These are phyloP conservation scores for Agonum fuliginosum DNA, from an alignment of 2,888 invertebrate species.

Conservation along the genomic window DNA sequence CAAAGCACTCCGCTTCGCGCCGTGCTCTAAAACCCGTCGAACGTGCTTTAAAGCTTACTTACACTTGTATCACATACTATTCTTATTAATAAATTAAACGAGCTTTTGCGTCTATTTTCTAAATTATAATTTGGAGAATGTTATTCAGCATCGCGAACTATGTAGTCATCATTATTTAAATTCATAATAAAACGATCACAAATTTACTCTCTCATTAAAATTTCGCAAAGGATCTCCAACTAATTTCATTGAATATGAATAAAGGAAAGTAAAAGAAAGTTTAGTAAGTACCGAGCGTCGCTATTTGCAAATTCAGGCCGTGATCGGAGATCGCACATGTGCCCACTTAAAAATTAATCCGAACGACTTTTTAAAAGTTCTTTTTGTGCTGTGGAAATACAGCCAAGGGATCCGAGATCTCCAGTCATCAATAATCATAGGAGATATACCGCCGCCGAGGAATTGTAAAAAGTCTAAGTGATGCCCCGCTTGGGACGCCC, in stretches of 20 bases:
- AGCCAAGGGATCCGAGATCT: constrained; percentile 44
- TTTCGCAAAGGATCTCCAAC: background rate
- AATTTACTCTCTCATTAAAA: background rate
- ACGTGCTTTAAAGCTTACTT: too few relatives aligned
- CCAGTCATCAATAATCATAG: constrained; percentile 54
- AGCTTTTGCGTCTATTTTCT: too few relatives aligned
- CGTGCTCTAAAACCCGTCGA: too few relatives aligned
- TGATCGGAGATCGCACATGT: constrained; percentile 28
- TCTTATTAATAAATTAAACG: too few relatives aligned
- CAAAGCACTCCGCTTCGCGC: too few relatives aligned
- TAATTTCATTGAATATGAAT: background rate
- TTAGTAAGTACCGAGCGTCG: background rate
- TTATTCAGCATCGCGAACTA: background rate
- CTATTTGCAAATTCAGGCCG: constrained; percentile 26
- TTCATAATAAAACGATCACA: too few relatives aligned
- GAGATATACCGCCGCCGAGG: constrained; percentile 45
- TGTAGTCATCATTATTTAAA: too few relatives aligned
- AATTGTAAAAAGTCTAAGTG: constrained; percentile 52
- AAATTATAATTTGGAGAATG: too few relatives aligned
- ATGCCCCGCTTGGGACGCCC: constrained; percentile 49
- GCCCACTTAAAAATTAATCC: constrained; percentile 53
- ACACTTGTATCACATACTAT: too few relatives aligned
- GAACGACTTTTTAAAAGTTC: constrained; percentile 56
- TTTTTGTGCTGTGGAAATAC: constrained; percentile 49
- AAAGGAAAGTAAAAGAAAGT: background rate